Conservation (phyloP, 2,888 invertebrate genomes). For the Drosophila cognata region DNA sequence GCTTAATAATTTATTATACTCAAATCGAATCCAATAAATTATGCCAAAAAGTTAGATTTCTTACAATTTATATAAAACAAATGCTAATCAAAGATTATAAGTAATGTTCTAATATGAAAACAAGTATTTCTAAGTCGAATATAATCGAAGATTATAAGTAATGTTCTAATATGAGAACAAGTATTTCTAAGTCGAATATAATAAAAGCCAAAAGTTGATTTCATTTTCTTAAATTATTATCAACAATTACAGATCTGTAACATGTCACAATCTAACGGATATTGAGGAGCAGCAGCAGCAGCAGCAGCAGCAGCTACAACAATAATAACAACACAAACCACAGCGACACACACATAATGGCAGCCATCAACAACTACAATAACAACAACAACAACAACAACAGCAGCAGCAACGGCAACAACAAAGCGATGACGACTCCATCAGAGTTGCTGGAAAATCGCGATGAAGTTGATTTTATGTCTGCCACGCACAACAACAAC, state of each 20-base stretch:
- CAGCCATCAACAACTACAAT: slow-evolving; percentile 41
- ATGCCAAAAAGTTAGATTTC: neutral
- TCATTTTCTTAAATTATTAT: neutral
- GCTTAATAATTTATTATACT: neutral
- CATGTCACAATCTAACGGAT: slow-evolving; percentile 56
- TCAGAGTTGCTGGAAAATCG: slow-evolving; percentile 39
- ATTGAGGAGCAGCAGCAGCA: slow-evolving; percentile 40
- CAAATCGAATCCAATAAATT: neutral
- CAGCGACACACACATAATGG: slow-evolving; percentile 39
- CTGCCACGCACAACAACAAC: slow-evolving; percentile 63
- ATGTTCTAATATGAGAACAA: neutral
- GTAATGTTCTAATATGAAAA: neutral
- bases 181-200: neutral
- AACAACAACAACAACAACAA: slow-evolving; percentile 38
- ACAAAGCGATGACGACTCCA: slow-evolving; percentile 26
- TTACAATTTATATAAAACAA: neutral
- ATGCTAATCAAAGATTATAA: neutral
- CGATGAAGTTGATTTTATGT: slow-evolving; percentile 84
- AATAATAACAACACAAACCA: slow-evolving; percentile 5
- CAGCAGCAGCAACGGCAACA: slow-evolving; percentile 24
- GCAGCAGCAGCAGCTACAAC: slow-evolving; percentile 22
- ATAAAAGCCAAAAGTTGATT: neutral
- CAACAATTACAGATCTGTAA: slow-evolving; percentile 50
- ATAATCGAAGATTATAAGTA: neutral
- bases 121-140: neutral